Percentiles rank a stretch among this genome's conserved stretches.
phyloP scores from a whole-genome alignment of 2,797 vertebrate genomes.

The Nannoperca australis region DNA sequence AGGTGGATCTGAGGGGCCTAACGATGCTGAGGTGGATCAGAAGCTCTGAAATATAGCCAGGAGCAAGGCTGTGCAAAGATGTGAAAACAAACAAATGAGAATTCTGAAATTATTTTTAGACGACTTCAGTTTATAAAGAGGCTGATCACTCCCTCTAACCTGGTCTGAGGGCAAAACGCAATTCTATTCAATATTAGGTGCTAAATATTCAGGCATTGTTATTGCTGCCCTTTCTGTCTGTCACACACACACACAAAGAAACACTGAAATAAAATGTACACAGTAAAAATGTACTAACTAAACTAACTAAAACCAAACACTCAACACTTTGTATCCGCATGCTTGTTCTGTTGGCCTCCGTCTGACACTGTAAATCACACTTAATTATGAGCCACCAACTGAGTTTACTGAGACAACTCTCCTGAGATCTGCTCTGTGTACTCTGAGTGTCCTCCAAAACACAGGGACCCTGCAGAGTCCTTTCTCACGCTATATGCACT shows the following conservation, averaged over 20 bases:
- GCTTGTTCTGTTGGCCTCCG: slow-evolving; percentile 56
- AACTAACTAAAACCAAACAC: background rate
- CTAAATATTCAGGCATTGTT: background rate
- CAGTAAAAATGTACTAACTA: background rate
- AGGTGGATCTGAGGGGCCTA: slow-evolving; percentile 5
- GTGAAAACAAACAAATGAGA: background rate
- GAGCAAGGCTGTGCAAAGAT: slow-evolving; percentile 16
- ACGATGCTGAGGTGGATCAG: background rate
- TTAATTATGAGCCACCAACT: slow-evolving; percentile 68
- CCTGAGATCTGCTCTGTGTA: slow-evolving; percentile 66
- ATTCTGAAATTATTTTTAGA: background rate
- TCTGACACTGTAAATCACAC: slow-evolving; percentile 73
- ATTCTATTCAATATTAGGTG: background rate
- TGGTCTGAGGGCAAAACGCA: background rate
- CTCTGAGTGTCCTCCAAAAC: slow-evolving; percentile 62
- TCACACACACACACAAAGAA: background rate
- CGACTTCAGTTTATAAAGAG: background rate
- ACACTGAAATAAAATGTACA: background rate
- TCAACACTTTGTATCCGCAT: slow-evolving; percentile 16
- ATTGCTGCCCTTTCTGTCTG: background rate
- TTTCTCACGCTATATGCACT: slow-evolving; percentile 77
- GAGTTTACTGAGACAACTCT: slow-evolving; percentile 72
- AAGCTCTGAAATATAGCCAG: slow-evolving; percentile 27
- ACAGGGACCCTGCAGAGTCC: slow-evolving; percentile 48
- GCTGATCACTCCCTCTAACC: background rate